Evolutionary conservation across 1,140 invertebrate species (phyloP).

Genomic region (Drosophila aff.): DNA sequence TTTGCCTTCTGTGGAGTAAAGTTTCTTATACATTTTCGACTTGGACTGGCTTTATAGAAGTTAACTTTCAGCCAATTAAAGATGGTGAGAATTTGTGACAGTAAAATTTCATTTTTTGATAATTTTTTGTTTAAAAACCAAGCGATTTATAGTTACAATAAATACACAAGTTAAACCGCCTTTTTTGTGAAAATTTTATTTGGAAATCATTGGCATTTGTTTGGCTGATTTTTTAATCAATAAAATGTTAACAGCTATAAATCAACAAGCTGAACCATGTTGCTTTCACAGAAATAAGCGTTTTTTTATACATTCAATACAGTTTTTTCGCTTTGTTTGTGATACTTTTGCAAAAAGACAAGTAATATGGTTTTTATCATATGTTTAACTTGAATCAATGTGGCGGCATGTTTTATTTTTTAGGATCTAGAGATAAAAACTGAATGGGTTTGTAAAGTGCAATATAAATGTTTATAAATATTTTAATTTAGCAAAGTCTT

Average conservation of each 20-base stretch:
- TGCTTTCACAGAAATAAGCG: slow-evolving; percentile 22
- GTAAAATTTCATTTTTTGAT: background rate
- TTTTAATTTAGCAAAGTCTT: background rate
- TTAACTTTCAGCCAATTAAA: slow-evolving; percentile 20
- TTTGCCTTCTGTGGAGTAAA: slow-evolving; percentile 49
- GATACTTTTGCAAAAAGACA: slow-evolving; percentile 13
- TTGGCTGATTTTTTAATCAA: slow-evolving; percentile 38
- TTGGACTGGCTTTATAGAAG: slow-evolving; percentile 14
- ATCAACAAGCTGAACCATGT: slow-evolving; percentile 22
- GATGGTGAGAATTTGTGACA: background rate
- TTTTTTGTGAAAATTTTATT: background rate
- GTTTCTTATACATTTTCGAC: slow-evolving; percentile 27
- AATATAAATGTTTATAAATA: background rate
- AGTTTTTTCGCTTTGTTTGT: slow-evolving; percentile 11
- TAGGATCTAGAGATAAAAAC: background rate
- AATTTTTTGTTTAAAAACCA: background rate
- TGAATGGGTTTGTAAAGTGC: background rate
- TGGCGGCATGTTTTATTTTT: background rate
- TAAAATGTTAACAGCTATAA: slow-evolving; percentile 46
- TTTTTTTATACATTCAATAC: background rate
- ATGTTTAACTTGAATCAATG: slow-evolving; percentile 7
- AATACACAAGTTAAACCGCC: background rate
- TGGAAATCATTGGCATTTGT: slow-evolving; percentile 39
- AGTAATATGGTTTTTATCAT: slow-evolving; percentile 11
- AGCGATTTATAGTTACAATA: slow-evolving; percentile 2